Conservation (phyloP, 1,140 invertebrate species). For the Caenorhabditis remanei region DNA sequence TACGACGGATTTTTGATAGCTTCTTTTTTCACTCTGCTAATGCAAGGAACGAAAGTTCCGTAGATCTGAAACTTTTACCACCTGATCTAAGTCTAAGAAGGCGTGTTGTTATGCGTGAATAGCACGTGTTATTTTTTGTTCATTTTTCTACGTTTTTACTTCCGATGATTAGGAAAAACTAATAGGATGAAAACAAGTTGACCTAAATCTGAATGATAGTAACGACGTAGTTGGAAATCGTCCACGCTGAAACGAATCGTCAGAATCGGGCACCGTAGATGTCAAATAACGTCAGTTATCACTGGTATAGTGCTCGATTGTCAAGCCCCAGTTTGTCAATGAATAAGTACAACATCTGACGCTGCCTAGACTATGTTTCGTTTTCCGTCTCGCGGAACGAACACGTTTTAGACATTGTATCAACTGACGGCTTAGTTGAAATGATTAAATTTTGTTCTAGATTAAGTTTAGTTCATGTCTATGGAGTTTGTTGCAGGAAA, state of each 20-base stretch:
- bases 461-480: constrained; percentile 28
- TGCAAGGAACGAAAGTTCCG: not conserved
- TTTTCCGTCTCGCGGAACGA: not conserved
- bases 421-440: not conserved
- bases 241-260: constrained; percentile 5
- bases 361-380: not conserved
- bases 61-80: not conserved
- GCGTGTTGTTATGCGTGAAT: constrained; percentile 13
- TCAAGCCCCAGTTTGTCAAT: not conserved
- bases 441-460: constrained; percentile 34
- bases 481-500: constrained; percentile 1
- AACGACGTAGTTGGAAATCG: not conserved
- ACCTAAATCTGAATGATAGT: not conserved
- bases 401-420: not conserved
- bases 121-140: not conserved
- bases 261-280: constrained; percentile 14
- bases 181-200: not conserved
- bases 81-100: not conserved
- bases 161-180: not conserved
- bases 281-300: constrained; percentile 2
- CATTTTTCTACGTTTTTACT: not conserved
- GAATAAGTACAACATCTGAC: not conserved
- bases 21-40: not conserved
- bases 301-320: constrained; percentile 13
- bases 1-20: not conserved